A percentile compares a stretch with the other conserved stretches of the same genome.
Evolutionary conservation across 2,113 vertebrate genomes (phyloP).

Genomic region (Nerophis lumbriciformis): DNA sequence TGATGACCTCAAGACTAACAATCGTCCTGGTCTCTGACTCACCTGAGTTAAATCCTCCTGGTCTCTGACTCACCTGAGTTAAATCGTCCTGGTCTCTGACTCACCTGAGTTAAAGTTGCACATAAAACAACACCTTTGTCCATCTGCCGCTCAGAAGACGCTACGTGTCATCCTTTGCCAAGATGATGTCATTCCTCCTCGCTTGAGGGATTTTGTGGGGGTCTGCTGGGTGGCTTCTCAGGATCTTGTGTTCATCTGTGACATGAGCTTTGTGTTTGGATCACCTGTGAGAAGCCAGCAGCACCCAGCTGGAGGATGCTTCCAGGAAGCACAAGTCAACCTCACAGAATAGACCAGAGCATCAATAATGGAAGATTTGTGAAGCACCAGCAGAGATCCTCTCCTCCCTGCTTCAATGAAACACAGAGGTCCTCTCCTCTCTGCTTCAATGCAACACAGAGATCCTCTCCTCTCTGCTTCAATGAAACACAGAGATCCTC

Average conservation of each 20-base stretch:
- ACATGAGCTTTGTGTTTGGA: conserved; percentile 58
- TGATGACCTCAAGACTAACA: conserved; percentile 48
- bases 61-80: conserved; percentile 61
- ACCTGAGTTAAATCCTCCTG: no score
- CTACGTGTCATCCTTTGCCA: conserved; percentile 51
- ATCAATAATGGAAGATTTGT: conserved; percentile 31
- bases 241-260: conserved; percentile 40
- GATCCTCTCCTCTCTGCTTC: no score
- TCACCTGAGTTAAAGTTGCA: conserved; percentile 24
- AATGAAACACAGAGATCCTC: conserved; percentile 19
- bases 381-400: conserved; percentile 44
- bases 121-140: conserved; percentile 34
- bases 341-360: background rate
- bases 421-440: no score
- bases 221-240: conserved; percentile 2
- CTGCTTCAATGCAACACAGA: no score
- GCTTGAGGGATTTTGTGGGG: conserved; percentile 40
- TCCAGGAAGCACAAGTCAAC: conserved; percentile 49
- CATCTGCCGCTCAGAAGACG: conserved; percentile 30
- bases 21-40: conserved; percentile 26
- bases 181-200: conserved; percentile 57
- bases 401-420: conserved; percentile 15
- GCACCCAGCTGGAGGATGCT: conserved; percentile 38
- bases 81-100: conserved; percentile 30
- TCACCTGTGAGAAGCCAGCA: conserved; percentile 27